Conservation (phyloP, 2,888 invertebrate genomes). For the Zaprionus bogoriensis region DNA sequence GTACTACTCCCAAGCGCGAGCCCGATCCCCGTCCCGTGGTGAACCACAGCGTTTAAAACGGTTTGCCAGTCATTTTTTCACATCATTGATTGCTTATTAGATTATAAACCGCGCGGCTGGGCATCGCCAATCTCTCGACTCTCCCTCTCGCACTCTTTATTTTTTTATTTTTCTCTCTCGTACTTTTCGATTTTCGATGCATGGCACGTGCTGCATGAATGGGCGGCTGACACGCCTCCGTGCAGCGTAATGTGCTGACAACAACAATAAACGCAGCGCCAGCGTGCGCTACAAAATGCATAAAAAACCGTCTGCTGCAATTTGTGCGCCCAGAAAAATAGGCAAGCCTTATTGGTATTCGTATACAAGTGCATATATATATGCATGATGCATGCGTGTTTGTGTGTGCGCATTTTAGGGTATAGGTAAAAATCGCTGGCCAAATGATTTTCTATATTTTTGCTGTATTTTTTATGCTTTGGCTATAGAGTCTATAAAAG, state of each 20-base stretch:
- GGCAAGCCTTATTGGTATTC: slow-evolving; percentile 27
- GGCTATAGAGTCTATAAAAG: slow-evolving; percentile 58
- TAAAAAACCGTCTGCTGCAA: slow-evolving; percentile 68
- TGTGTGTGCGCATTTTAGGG: slow-evolving; percentile 4
- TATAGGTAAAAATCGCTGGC: slow-evolving; percentile 34
- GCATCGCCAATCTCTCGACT: slow-evolving; percentile 18
- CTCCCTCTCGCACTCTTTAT: neutral
- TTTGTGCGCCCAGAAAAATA: slow-evolving; percentile 63
- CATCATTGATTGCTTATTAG: slow-evolving; percentile 80
- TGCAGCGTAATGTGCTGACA: slow-evolving; percentile 62
- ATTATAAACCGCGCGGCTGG: slow-evolving; percentile 69
- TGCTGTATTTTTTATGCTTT: slow-evolving; percentile 1
- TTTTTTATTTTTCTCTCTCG: slow-evolving; percentile 9
- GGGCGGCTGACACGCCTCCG: slow-evolving; percentile 24
- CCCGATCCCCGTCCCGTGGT: slow-evolving; percentile 36
- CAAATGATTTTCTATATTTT: slow-evolving; percentile 54
- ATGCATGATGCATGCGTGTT: slow-evolving; percentile 2
- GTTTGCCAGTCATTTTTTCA: slow-evolving; percentile 78
- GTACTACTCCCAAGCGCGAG: neutral
- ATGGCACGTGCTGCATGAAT: slow-evolving; percentile 58
- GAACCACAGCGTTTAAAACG: slow-evolving; percentile 74
- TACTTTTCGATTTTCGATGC: slow-evolving; percentile 32
- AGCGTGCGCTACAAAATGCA: slow-evolving; percentile 26
- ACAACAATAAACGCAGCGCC: slow-evolving; percentile 40
- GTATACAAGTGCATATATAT: slow-evolving; percentile 35